phyloP scores from a whole-genome alignment of 2,797 vertebrate genomes.

The Fistularia commersonii region DNA sequence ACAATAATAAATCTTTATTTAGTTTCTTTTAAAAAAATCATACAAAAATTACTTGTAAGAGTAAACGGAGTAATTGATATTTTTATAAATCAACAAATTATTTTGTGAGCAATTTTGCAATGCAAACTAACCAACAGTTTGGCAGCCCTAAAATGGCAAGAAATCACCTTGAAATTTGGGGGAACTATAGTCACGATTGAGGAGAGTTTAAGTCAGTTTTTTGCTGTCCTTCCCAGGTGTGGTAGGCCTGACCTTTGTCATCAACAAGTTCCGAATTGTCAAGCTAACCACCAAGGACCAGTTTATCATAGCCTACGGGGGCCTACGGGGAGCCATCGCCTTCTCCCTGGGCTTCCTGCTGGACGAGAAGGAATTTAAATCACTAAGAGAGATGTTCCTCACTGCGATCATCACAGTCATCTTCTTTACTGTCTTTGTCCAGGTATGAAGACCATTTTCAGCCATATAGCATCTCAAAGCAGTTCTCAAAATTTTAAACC shows the following conservation, averaged over 20 bases:
- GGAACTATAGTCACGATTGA: neutral
- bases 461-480: too few relatives aligned
- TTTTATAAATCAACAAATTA: too few relatives aligned
- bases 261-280: slow-evolving; percentile 98
- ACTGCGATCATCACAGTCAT: slow-evolving; percentile 97
- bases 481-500: too few relatives aligned
- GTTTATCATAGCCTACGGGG: slow-evolving; percentile 96
- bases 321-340: slow-evolving; percentile 94
- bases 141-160: too few relatives aligned
- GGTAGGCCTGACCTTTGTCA: slow-evolving; percentile 87
- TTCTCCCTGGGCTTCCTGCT: slow-evolving; percentile 94
- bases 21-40: too few relatives aligned
- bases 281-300: slow-evolving; percentile 97
- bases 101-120: too few relatives aligned
- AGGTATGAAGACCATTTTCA: slow-evolving; percentile 75
- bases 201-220: neutral
- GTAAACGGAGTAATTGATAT: too few relatives aligned
- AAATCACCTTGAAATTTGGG: too few relatives aligned
- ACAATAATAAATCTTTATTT: too few relatives aligned
- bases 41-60: too few relatives aligned
- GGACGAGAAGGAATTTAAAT: slow-evolving; percentile 62
- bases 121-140: too few relatives aligned
- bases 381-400: slow-evolving; percentile 88
- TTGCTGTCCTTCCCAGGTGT: slow-evolving; percentile 76
- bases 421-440: slow-evolving; percentile 98